Conservation (phyloP, 92 coral and sea anemone species). For the Phenganax stokvisi region DNA sequence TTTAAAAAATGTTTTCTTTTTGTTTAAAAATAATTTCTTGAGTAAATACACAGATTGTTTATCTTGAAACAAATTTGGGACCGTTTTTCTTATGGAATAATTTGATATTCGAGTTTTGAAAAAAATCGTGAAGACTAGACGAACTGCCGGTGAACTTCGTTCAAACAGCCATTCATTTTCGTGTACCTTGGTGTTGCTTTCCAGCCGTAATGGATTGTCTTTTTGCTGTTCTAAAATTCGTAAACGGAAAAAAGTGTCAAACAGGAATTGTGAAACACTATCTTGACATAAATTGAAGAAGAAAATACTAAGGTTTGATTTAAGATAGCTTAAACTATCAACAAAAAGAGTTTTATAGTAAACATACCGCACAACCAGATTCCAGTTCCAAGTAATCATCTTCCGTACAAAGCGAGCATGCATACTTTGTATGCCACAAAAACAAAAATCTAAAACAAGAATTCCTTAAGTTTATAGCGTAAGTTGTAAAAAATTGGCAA, state of each 20-base stretch:
- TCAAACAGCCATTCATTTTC: not conserved
- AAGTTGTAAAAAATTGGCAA: no score
- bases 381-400: constrained; percentile 53
- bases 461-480: no score
- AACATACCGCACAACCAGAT: constrained; percentile 83
- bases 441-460: constrained; percentile 63
- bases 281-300: not conserved
- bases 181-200: constrained; percentile 70
- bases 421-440: constrained; percentile 79
- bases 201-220: constrained; percentile 67
- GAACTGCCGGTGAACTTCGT: no score
- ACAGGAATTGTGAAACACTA: not conserved
- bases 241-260: not conserved
- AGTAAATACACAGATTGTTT: no score
- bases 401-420: constrained; percentile 68
- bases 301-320: not conserved
- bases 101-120: no score
- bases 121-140: no score
- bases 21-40: no score
- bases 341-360: no score
- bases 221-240: constrained; percentile 59
- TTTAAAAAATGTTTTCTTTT: no score
- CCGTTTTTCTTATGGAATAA: no score
- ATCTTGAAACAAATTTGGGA: no score
- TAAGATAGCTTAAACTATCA: not conserved